Percentiles rank a stretch among this genome's conserved stretches.
Evolutionary conservation across 1,140 invertebrate species (phyloP).

Genomic region (Lasaia peninsularis): DNA sequence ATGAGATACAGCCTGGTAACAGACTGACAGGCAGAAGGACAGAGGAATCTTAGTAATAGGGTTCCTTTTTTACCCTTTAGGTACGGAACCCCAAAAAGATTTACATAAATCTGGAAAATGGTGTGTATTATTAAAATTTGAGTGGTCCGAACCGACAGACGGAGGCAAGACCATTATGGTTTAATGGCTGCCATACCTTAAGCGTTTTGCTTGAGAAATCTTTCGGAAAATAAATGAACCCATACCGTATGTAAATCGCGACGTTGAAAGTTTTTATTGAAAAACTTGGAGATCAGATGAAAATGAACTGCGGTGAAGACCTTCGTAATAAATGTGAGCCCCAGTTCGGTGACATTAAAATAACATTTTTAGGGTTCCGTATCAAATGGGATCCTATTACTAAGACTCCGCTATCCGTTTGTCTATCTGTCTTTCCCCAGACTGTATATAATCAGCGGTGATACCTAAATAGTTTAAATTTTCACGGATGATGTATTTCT

Average conservation of each 20-base stretch:
- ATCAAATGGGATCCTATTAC: too few species aligned
- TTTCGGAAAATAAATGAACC: conserved; percentile 68
- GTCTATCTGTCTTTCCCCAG: too few species aligned
- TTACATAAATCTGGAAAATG: conserved; percentile 23
- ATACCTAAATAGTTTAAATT: too few species aligned
- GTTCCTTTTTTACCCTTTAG: too few species aligned
- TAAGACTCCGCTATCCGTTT: too few species aligned
- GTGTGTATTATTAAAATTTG: conserved; percentile 45
- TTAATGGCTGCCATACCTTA: conserved; percentile 61
- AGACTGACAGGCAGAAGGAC: too few species aligned
- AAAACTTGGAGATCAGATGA: conserved; percentile 72
- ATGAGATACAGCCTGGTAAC: too few species aligned
- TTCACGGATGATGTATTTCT: too few species aligned
- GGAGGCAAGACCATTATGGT: conserved; percentile 23
- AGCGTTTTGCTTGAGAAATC: conserved; percentile 56
- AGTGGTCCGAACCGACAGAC: conserved; percentile 28
- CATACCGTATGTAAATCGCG: conserved; percentile 71
- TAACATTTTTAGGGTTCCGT: too few species aligned
- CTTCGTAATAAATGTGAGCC: neutral
- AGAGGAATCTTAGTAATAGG: too few species aligned
- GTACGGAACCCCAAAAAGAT: neutral
- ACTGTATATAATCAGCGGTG: too few species aligned
- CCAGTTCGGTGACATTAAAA: too few species aligned
- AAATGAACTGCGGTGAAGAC: conserved; percentile 54
- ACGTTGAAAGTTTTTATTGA: conserved; percentile 74